These are phyloP conservation scores for Brenthis daphne DNA, from an alignment of 2,888 invertebrate species.

Conservation along the genomic window DNA sequence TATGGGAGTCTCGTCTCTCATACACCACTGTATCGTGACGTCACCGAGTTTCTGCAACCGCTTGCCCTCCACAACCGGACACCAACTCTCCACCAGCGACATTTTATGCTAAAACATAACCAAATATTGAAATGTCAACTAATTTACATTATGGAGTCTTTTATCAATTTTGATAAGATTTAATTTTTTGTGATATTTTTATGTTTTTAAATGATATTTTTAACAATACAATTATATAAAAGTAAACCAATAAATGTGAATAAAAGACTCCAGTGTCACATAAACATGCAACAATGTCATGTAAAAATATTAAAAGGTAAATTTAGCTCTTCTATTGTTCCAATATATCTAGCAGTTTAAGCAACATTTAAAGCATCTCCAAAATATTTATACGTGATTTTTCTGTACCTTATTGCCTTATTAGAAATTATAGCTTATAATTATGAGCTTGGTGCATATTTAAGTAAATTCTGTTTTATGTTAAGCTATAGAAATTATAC, in stretches of 20 bases:
- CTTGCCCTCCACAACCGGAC: conserved; percentile 61
- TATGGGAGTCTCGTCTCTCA: conserved; percentile 83
- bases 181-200: not conserved
- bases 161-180: conserved; percentile 3
- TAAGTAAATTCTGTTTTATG: conserved; percentile 2
- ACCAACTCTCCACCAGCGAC: conserved; percentile 85
- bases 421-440: conserved; percentile 2
- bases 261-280: conserved; percentile 18
- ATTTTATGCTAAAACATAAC: conserved; percentile 83
- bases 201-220: not conserved
- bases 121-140: not conserved
- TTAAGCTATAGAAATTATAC: not conserved
- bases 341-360: conserved; percentile 18
- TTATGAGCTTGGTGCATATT: conserved; percentile 7
- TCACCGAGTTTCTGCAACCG: conserved; percentile 79
- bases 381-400: not conserved
- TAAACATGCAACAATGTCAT: conserved; percentile 18
- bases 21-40: conserved; percentile 87
- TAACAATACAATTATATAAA: too few species aligned
- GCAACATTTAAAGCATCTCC: conserved; percentile 18
- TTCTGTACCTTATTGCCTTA: not conserved
- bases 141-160: conserved; percentile 9
- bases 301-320: not conserved
- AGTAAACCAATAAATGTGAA: not conserved
- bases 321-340: conserved; percentile 3